Conservation (phyloP, 2,113 vertebrate genomes). For the Todiramphus chloris region DNA sequence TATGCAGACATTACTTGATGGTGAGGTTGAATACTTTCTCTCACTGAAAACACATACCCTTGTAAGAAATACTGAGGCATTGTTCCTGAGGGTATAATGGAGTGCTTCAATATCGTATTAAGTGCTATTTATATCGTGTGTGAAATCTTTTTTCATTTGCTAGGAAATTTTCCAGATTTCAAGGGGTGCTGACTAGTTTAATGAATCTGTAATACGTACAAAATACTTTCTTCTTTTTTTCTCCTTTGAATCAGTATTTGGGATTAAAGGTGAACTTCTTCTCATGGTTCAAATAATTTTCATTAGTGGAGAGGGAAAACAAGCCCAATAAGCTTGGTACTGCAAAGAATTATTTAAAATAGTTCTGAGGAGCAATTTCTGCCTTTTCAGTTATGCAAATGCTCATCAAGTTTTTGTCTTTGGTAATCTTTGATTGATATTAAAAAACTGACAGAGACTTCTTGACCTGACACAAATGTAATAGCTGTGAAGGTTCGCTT, state of each 20-base stretch:
- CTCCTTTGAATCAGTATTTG: not conserved
- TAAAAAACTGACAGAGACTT: constrained; percentile 41
- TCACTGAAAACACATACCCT: not conserved
- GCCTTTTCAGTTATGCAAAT: constrained; percentile 64
- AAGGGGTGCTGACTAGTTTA: not conserved
- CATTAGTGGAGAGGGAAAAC: constrained; percentile 47
- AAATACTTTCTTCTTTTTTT: not conserved
- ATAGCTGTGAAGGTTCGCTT: not conserved
- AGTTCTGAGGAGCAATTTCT: constrained; percentile 48
- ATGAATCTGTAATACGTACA: not conserved
- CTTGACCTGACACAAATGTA: constrained; percentile 28
- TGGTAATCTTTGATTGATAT: constrained; percentile 33
- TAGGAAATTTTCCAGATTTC: not conserved
- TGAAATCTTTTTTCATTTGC: not conserved
- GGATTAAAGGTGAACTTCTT: constrained; percentile 50
- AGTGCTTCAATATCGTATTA: not conserved
- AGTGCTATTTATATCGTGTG: not conserved
- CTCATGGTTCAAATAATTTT: constrained; percentile 51
- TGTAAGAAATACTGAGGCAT: not conserved
- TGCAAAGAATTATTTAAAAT: constrained; percentile 28
- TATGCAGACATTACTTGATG: not conserved
- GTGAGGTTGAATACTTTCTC: not conserved
- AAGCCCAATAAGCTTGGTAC: constrained; percentile 6
- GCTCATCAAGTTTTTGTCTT: constrained; percentile 53
- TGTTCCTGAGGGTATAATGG: not conserved